Conservation (phyloP, 1,140 invertebrate genomes). For the Limonius californicus region DNA sequence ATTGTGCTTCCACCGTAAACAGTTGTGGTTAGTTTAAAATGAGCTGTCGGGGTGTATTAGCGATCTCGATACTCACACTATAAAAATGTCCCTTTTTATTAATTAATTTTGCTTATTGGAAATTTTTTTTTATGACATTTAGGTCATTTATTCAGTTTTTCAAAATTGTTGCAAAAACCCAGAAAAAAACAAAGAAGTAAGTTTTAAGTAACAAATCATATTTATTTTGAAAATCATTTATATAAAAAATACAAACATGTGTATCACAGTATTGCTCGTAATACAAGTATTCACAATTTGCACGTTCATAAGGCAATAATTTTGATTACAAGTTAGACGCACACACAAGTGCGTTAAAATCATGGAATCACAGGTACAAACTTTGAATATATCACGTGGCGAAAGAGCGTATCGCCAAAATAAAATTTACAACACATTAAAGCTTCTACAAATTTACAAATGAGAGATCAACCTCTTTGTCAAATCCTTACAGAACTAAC, state of each 20-base stretch:
- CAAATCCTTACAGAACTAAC: conserved; percentile 4
- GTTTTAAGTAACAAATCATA: conserved; percentile 19
- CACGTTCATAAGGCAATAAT: conserved; percentile 7
- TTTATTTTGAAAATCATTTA: conserved; percentile 23
- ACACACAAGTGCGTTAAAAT: background rate
- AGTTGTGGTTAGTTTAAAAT: too few species aligned
- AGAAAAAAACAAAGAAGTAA: conserved; percentile 1
- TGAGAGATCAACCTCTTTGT: conserved; percentile 30
- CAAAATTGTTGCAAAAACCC: too few species aligned
- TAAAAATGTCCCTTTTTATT: too few species aligned
- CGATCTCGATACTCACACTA: too few species aligned
- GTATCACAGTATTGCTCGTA: conserved; percentile 37
- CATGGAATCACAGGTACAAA: conserved; percentile 17
- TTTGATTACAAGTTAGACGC: background rate
- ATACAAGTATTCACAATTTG: conserved; percentile 26
- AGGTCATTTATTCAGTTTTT: too few species aligned
- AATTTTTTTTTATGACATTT: too few species aligned
- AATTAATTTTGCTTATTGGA: too few species aligned
- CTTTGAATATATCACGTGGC: conserved; percentile 31
- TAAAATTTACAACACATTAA: conserved; percentile 29
- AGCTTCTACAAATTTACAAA: conserved; percentile 28
- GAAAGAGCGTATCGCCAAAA: conserved; percentile 17
- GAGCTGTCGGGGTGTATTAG: too few species aligned
- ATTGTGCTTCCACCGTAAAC: too few species aligned
- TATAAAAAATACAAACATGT: conserved; percentile 23